These are phyloP conservation scores for Dicyrtomina minuta DNA, from an alignment of 2,888 invertebrate genomes.

Conservation along the genomic window DNA sequence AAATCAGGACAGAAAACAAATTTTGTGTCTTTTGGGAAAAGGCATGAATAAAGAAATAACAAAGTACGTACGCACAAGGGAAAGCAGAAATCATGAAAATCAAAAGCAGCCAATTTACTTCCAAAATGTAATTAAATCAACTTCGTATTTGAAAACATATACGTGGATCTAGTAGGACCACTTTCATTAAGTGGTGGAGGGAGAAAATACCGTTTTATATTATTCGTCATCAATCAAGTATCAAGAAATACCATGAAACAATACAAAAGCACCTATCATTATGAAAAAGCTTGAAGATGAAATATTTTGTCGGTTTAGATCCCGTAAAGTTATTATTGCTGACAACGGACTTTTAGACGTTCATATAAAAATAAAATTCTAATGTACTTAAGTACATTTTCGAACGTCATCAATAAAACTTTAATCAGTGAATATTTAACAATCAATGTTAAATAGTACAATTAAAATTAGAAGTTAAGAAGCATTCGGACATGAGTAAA, in stretches of 20 bases:
- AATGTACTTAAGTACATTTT: no score
- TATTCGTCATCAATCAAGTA: conserved; percentile 38
- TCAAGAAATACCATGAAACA: conserved; percentile 38
- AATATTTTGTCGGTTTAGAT: conserved; percentile 42
- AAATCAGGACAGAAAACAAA: conserved; percentile 34
- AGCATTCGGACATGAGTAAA: no score
- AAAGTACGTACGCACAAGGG: conserved; percentile 35
- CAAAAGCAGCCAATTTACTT: conserved; percentile 35
- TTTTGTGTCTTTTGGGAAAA: conserved; percentile 39
- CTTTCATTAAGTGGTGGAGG: conserved; percentile 16
- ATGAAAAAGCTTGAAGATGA: conserved; percentile 37
- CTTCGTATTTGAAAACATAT: conserved; percentile 36
- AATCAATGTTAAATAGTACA: no score
- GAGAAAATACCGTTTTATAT: conserved; percentile 31
- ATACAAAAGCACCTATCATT: conserved; percentile 35
- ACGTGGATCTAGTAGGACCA: conserved; percentile 43
- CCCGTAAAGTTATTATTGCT: conserved; percentile 30
- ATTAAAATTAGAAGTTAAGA: no score
- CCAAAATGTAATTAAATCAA: background rate
- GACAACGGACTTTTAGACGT: conserved; percentile 35
- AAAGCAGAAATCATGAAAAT: conserved; percentile 35
- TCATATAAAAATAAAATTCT: no score
- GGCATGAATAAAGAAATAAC: conserved; percentile 40
- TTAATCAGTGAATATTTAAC: no score
- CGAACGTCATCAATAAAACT: no score